A percentile compares a stretch with the other conserved stretches of the same genome.
These are phyloP conservation scores for Spisula solida DNA, from an alignment of 2,888 invertebrate genomes.

Conservation along the genomic window DNA sequence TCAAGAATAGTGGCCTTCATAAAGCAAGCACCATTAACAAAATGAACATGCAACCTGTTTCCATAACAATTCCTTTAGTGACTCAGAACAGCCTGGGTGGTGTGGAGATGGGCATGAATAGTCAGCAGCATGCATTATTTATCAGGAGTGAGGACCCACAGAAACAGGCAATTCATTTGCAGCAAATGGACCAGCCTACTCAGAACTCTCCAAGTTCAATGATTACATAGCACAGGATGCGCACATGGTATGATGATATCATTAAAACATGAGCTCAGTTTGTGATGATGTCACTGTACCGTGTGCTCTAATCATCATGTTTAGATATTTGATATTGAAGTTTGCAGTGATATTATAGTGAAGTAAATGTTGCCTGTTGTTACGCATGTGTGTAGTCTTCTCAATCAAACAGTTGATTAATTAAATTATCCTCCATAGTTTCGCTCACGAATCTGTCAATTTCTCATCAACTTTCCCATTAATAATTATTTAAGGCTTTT, in stretches of 20 bases:
- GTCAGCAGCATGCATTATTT: constrained; percentile 75
- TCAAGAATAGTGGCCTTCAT: constrained; percentile 74
- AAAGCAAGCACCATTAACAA: constrained; percentile 76
- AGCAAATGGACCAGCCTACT: constrained; percentile 62
- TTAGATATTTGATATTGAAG: constrained; percentile 36
- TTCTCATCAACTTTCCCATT: too few species aligned
- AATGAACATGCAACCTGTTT: constrained; percentile 80
- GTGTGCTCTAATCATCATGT: constrained; percentile 31
- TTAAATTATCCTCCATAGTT: neutral
- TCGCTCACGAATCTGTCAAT: too few species aligned
- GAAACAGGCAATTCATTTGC: constrained; percentile 76
- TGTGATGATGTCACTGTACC: constrained; percentile 31
- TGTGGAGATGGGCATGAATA: constrained; percentile 60
- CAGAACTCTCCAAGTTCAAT: constrained; percentile 62
- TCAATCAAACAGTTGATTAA: neutral
- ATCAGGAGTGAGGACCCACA: constrained; percentile 77
- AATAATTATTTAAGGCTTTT: too few species aligned
- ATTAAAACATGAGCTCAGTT: constrained; percentile 25
- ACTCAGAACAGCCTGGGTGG: constrained; percentile 72
- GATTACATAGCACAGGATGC: constrained; percentile 62
- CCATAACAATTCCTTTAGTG: constrained; percentile 79
- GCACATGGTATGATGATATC: constrained; percentile 53
- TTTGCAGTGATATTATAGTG: constrained; percentile 41
- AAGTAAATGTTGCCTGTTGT: constrained; percentile 17
- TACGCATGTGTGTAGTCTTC: neutral